Percentiles rank a stretch among this genome's conserved stretches.
phyloP scores from a whole-genome alignment of 1,140 invertebrate genomes.

The Thalassaphorura encarpata region DNA sequence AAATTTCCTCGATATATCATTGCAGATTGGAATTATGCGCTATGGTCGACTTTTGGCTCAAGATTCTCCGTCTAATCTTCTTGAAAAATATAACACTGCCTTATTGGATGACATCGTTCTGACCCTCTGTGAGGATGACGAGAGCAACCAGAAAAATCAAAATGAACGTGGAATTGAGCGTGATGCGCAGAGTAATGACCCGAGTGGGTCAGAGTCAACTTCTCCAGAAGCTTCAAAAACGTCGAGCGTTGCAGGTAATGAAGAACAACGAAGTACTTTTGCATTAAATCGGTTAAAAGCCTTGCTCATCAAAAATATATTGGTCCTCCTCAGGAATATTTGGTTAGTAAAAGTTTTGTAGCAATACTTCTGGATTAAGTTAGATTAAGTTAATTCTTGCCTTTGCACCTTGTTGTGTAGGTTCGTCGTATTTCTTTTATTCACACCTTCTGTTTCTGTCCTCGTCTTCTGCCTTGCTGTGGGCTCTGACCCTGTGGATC shows the following conservation, averaged over 20 bases:
- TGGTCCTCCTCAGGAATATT: slow-evolving; percentile 54
- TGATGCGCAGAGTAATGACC: no score
- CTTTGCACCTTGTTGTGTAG: slow-evolving; percentile 40
- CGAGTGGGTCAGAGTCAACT: no score
- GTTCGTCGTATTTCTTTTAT: slow-evolving; percentile 82
- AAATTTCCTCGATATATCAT: not conserved
- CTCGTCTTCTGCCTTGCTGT: slow-evolving; percentile 88
- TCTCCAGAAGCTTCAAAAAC: not conserved
- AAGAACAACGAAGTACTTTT: not conserved
- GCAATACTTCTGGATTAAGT: not conserved
- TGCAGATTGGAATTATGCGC: slow-evolving; percentile 42
- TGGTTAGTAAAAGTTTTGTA: slow-evolving; percentile 42
- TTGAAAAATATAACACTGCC: slow-evolving; percentile 37
- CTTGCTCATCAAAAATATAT: slow-evolving; percentile 51
- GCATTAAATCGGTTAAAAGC: slow-evolving; percentile 34
- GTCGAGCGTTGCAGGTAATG: not conserved
- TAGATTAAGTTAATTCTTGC: not conserved
- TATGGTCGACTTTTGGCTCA: slow-evolving; percentile 44
- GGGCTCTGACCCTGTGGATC: slow-evolving; percentile 71
- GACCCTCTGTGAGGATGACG: slow-evolving; percentile 39
- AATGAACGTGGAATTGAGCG: not conserved
- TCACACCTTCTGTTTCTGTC: slow-evolving; percentile 80
- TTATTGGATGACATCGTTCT: slow-evolving; percentile 47
- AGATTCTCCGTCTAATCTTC: slow-evolving; percentile 40
- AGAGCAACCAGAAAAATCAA: not conserved